These are phyloP conservation scores for Rhizoglyphus robini DNA, from an alignment of 1,140 invertebrate genomes.

Conservation along the genomic window DNA sequence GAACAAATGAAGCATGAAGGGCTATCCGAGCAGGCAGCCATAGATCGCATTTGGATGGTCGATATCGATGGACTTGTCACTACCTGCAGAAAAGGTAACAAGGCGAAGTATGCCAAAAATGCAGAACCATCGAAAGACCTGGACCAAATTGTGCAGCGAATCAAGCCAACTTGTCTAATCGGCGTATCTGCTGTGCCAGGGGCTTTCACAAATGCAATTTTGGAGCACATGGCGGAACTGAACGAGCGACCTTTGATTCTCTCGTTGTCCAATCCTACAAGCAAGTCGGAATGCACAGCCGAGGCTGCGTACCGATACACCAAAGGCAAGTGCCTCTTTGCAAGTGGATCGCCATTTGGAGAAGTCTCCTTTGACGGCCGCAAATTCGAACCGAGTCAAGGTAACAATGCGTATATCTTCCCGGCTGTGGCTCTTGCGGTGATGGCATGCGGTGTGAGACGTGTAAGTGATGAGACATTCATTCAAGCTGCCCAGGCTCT, in stretches of 20 bases:
- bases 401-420: constrained; percentile 94
- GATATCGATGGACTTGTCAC: constrained; percentile 37
- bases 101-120: constrained; percentile 67
- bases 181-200: constrained; percentile 75
- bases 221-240: constrained; percentile 68
- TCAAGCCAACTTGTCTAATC: constrained; percentile 71
- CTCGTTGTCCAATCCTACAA: constrained; percentile 91
- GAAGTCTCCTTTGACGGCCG: constrained; percentile 60
- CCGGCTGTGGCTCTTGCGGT: constrained; percentile 81
- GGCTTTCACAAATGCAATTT: constrained; percentile 70
- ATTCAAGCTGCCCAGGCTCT: constrained; percentile 70
- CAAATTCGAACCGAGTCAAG: constrained; percentile 73
- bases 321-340: constrained; percentile 75
- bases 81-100: constrained; percentile 38
- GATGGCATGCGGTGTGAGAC: constrained; percentile 57
- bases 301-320: constrained; percentile 74
- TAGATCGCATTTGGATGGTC: constrained; percentile 58
- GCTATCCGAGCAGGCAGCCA: constrained; percentile 55
- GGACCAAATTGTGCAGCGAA: constrained; percentile 56
- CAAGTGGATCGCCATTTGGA: constrained; percentile 79
- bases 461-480: constrained; percentile 79
- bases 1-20: constrained; percentile 71
- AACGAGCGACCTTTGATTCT: constrained; percentile 82
- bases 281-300: constrained; percentile 90
- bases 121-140: constrained; percentile 59